Evolutionary conservation across 2,113 vertebrate species (phyloP), one percentile per base, ranked within the genome.

Genomic region (Arothron firmamentum): DNA sequence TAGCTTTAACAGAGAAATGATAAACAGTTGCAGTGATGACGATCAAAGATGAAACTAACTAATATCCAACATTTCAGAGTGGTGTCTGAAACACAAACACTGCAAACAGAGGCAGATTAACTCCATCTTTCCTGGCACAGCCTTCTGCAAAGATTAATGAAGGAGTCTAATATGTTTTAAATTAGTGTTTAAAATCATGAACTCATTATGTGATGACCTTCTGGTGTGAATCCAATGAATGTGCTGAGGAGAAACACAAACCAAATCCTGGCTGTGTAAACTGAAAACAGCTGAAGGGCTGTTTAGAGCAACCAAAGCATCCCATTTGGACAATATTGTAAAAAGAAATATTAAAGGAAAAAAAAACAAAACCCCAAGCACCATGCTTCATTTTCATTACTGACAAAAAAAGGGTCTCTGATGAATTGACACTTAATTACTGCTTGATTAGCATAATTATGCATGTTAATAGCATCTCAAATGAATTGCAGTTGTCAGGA

Each of bases 401-500:
- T 94, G 93, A 93, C 79, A 93, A 94, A 96, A 48, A 96, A 93
- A 85, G 67, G 90, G 93, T 92, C 95, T 96, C 94, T 90, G 92
- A 94, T 96, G 93, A 97, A 96, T 94, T 93, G 92, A 92, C 94
- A 94, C 94, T 98, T 98, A 97, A 97, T 99, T 98, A 98, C 94
- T 91, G 93, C 93, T 95, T 98, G 94, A 99, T 99, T 99, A 97
- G 93, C 95, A 98, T 98, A 98, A 99, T 97, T 97, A 97, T 94
- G 93, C 95, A 96, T 97, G 94, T 95, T 98, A 97, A 98, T 95
- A 93, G 93, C 92, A 94, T 96, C 94, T 95, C 95, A 96, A 96
- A 96, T 96, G 94, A 97, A 98, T 97, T 94, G 94, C 93, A 94
- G 93, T 96, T 96, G 94, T 95, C 94, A 95, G 92, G 93, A 94